phyloP scores from a whole-genome alignment of 2,113 vertebrate genomes.

The Hirundichthys speculiger region DNA sequence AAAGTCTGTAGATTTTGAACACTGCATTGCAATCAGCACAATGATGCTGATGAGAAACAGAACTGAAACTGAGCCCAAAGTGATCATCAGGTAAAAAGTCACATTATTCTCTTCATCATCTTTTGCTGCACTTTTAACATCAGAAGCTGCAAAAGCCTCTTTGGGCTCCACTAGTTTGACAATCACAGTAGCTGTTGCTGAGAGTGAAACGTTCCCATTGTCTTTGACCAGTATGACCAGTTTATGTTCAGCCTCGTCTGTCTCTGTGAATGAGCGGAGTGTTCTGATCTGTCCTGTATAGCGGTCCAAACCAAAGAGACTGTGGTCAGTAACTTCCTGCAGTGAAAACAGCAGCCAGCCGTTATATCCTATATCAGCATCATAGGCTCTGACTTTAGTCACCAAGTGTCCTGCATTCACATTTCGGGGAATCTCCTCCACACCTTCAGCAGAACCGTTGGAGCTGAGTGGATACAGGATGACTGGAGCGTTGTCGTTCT shows the following conservation, averaged over 20 bases:
- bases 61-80: constrained; percentile 36
- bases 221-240: constrained; percentile 1
- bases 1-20: constrained; percentile 1
- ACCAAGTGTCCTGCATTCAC: constrained; percentile 9
- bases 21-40: neutral
- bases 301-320: constrained; percentile 7
- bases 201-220: constrained; percentile 3
- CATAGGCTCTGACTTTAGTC: constrained; percentile 8
- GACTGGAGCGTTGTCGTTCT: constrained; percentile 73
- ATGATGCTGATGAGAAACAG: fast-evolving
- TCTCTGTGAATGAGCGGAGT: constrained; percentile 2
- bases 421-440: constrained; percentile 5
- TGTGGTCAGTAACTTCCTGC: constrained; percentile 4
- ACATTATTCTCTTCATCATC: constrained; percentile 10
- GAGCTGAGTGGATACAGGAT: constrained; percentile 14
- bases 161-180: constrained; percentile 15
- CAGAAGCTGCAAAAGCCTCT: constrained; percentile 1
- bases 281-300: constrained; percentile 8
- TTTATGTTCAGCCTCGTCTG: constrained; percentile 2
- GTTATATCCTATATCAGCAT: constrained; percentile 8
- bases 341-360: constrained; percentile 3
- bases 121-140: neutral
- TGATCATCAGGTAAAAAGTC: constrained; percentile 42
- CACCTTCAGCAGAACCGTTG: constrained; percentile 4
- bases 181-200: constrained; percentile 3